Base-by-base conservation (phyloP, 1,140 invertebrate species). In the Polypedilum pembai region DNA sequence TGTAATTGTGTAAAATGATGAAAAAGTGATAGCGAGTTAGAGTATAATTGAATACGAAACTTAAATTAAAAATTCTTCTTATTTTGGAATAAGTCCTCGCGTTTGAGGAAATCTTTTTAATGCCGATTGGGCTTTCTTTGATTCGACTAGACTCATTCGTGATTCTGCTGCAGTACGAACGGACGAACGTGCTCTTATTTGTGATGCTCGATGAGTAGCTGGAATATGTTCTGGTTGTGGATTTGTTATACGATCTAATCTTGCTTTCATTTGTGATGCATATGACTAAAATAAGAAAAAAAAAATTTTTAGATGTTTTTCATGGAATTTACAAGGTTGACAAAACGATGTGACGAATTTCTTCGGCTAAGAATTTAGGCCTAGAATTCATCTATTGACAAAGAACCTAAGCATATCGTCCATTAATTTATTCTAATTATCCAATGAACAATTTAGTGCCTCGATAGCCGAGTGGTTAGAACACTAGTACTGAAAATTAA, bases 61-160 rank as follows among this genome's bases (percentile, higher is more conserved):
- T 73, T 41, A 40, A 41, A 41, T 41, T 3, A 40, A n/a, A 18
- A 15, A 41, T 18, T 73, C n/a, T 10, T 73, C 75, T 76, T 81
- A 82, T 77, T 82, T 82, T 76, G 81, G 82, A 66, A 82, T 79
- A 73, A 82, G 77, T 4, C 81, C 81, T n/a, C 81, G 77, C 1
- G 81, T 79, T 75, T 82, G 82, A 33, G 81, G 81, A 78, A 81
- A 82, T 7, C 18, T 1, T 66, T 66, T 66, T 8, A 66, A 8
- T 21, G 81, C 81, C 1, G 81, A 82, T 8, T 79, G 78, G 20
- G 81, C 80, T 74, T 82, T 82, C 74, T 82, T 82, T 45, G 21
- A 3, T 21, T 73, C 24, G 3, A 33, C n/a, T 21, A 33, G 63
- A 40, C 73, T 33, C 21, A 74, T 74, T 17, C 63, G 18, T 21